Evolutionary conservation across 2,113 vertebrate species (phyloP).

Genomic region (Agelaius tricolor): DNA sequence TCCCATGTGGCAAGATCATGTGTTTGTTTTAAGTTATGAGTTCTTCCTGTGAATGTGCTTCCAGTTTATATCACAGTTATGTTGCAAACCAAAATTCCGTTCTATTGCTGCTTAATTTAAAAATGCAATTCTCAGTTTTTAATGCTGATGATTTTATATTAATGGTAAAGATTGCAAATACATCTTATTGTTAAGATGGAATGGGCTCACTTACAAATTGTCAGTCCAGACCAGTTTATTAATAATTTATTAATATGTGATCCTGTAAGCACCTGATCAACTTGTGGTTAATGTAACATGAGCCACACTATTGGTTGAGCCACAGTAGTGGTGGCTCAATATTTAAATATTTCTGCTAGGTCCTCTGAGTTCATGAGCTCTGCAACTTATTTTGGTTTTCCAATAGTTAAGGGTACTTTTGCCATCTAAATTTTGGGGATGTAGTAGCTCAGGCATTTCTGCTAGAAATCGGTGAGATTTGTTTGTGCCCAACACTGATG

Average conservation of each 20-base stretch:
- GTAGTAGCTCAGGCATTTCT: neutral
- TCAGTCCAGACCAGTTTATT: neutral
- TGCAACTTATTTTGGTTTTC: neutral
- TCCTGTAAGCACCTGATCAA: neutral
- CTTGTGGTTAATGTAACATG: neutral
- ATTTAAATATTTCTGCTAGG: neutral
- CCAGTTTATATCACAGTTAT: neutral
- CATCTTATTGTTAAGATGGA: neutral
- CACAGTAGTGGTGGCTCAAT: neutral
- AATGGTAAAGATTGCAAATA: neutral
- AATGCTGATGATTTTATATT: neutral
- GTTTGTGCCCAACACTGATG: neutral
- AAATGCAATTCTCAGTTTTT: neutral
- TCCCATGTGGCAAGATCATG: neutral
- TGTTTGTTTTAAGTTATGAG: neutral
- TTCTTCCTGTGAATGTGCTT: constrained; percentile 4
- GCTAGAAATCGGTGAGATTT: neutral
- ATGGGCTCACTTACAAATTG: neutral
- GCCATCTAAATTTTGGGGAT: neutral
- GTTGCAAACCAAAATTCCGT: neutral
- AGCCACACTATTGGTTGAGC: neutral
- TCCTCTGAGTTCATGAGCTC: neutral
- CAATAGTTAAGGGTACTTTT: neutral
- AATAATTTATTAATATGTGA: neutral
- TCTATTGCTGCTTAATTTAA: neutral